Percentiles rank a stretch among this genome's conserved stretches.
Evolutionary conservation across 2,113 vertebrate genomes (phyloP).

Genomic region (Microtus ochrogaster): DNA sequence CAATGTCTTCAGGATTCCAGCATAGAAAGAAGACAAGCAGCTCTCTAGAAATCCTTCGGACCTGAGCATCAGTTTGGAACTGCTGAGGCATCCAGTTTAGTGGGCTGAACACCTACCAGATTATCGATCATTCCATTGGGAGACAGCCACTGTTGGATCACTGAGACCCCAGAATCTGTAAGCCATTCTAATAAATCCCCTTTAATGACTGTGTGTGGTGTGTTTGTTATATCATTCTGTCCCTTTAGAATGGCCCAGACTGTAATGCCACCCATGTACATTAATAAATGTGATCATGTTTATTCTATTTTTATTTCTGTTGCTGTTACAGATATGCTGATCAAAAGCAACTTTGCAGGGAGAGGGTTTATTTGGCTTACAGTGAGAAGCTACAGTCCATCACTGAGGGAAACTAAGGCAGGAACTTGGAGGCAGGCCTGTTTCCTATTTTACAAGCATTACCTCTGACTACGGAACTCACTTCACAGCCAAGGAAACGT

Average conservation of each 20-base stretch:
- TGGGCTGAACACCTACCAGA: neutral
- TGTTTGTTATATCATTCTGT: neutral
- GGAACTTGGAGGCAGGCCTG: neutral
- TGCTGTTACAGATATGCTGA: neutral
- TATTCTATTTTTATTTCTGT: neutral
- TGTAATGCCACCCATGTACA: neutral
- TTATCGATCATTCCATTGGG: neutral
- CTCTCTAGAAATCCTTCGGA: neutral
- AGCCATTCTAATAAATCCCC: neutral
- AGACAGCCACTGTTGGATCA: neutral
- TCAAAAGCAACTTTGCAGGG: neutral
- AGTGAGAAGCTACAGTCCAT: neutral
- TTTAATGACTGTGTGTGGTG: neutral
- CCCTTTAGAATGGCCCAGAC: neutral
- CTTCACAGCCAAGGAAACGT: neutral
- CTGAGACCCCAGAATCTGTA: neutral
- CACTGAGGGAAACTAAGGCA: neutral
- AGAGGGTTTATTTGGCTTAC: neutral
- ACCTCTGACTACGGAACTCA: neutral
- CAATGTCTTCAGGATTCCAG: neutral
- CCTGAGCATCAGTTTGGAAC: neutral
- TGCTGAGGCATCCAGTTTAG: neutral
- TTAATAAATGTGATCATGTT: constrained; percentile 10
- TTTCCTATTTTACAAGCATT: neutral
- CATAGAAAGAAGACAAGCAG: neutral